Base-by-base conservation (phyloP, 2,888 invertebrate species). In the Oegoconia quadripuncta region DNA sequence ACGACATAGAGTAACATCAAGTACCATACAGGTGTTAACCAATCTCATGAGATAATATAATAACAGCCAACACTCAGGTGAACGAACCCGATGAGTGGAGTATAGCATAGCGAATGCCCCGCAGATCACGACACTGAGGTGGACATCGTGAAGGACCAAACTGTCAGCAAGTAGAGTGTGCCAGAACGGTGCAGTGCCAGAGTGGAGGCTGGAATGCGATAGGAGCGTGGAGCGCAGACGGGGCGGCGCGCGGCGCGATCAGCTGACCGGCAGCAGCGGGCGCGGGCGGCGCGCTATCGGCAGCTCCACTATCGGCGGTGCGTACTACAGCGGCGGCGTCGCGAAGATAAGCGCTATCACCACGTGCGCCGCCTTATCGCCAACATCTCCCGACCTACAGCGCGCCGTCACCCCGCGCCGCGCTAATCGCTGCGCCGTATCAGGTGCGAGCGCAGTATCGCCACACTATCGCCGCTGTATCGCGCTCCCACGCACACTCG, bases 231-330 rank as follows among this genome's bases (percentile, higher is more conserved):
- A 16, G 39, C 25, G 42, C 41, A 38, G 42, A 46, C 39, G 34
- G 32, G 37, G 27, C 43, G 46, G 34, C 38, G 26, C 37, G 37
- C 34, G 37, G 42, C 28, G n/a, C n/a, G n/a, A n/a, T n/a, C n/a
- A n/a, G n/a, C 20, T 27, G 27, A 27, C 13, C 27, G 27, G 11
- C 4, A 27, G 33, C 30, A 5, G 34, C 25, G 29, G 5, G 27
- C 35, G 25, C 46, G 39, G 34, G 39, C 54, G 59, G 64, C 34
- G 40, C 41, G 40, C 55, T 61, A 63, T 64, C 61, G 50, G 51
- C 66, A 57, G 64, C 62, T 55, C 62, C 56, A 57, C 52, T n/a
- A 17, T 22, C 7, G 16, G 15, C 15, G 8, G n/a, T 28, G 37
- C 25, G 33, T 32, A 30, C 14, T 29, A 23, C 33, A n/a, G 40